Percentiles rank a stretch among this genome's conserved stretches.
phyloP scores from a whole-genome alignment of 2,797 vertebrate genomes.

The Apodemus agrarius region DNA sequence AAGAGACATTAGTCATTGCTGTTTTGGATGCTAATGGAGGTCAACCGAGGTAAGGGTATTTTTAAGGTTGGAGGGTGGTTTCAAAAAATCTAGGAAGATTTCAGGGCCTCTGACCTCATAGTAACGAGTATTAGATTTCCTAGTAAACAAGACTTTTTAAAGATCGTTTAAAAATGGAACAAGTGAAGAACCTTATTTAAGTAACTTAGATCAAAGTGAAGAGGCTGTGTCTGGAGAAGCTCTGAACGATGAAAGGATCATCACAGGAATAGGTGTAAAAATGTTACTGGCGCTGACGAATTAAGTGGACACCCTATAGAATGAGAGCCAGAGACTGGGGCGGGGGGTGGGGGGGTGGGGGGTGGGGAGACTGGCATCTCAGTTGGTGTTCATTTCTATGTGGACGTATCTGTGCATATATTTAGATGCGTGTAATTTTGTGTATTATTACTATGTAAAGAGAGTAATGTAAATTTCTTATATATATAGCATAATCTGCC shows the following conservation, averaged over 20 bases:
- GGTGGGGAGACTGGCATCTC: not conserved
- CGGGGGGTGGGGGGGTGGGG: too few relatives aligned
- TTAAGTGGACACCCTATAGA: not conserved
- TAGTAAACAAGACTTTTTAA: slow-evolving; percentile 71
- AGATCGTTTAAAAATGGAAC: slow-evolving; percentile 64
- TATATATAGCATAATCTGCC: slow-evolving; percentile 9
- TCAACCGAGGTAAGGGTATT: slow-evolving; percentile 62
- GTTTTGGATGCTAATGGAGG: slow-evolving; percentile 46
- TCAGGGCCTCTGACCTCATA: slow-evolving; percentile 68
- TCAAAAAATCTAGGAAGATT: slow-evolving; percentile 45
- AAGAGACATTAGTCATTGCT: slow-evolving; percentile 35
- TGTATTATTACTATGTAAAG: not conserved
- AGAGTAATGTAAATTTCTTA: slow-evolving; percentile 1
- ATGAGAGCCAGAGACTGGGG: not conserved
- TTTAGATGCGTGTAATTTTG: not conserved
- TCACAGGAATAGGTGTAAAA: not conserved
- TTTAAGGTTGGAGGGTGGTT: not conserved
- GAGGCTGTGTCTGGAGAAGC: not conserved
- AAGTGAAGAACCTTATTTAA: slow-evolving; percentile 32
- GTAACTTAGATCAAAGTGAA: slow-evolving; percentile 17
- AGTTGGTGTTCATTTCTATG: not conserved
- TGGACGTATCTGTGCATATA: not conserved
- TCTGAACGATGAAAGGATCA: not conserved
- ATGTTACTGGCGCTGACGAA: not conserved
- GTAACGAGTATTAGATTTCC: slow-evolving; percentile 64